These are phyloP conservation scores for Takifugu flavidus DNA, from an alignment of 2,113 vertebrate genomes.

Conservation along the genomic window DNA sequence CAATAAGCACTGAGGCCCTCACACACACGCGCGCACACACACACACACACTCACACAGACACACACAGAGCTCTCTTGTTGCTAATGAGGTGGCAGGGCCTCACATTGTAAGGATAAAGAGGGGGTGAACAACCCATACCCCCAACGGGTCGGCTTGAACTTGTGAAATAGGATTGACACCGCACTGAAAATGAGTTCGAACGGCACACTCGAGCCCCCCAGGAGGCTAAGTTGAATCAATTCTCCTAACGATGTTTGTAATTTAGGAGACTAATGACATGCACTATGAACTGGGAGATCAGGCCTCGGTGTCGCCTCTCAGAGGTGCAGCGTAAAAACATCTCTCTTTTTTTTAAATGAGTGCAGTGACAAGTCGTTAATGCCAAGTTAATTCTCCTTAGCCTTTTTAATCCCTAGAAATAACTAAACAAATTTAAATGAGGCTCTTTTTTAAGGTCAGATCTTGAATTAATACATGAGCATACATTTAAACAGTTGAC, in stretches of 20 bases:
- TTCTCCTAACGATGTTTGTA: conserved; percentile 75
- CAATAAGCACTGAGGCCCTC: conserved; percentile 20
- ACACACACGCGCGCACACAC: conserved; percentile 3
- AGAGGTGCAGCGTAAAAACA: conserved; percentile 18
- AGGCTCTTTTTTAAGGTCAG: no score
- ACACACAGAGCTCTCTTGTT: conserved; percentile 1
- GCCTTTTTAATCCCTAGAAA: no score
- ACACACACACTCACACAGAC: conserved; percentile 4
- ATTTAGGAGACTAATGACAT: conserved; percentile 74
- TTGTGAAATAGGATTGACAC: conserved; percentile 65
- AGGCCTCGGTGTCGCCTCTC: conserved; percentile 51
- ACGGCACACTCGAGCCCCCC: conserved; percentile 39
- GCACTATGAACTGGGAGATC: conserved; percentile 70
- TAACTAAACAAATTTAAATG: no score
- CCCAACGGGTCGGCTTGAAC: conserved; percentile 54
- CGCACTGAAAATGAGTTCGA: conserved; percentile 47
- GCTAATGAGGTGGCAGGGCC: conserved; percentile 47
- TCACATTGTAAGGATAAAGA: conserved; percentile 39
- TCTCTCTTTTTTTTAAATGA: no score
- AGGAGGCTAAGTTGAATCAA: conserved; percentile 70
- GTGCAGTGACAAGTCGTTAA: no score
- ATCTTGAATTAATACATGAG: no score
- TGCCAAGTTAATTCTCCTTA: no score
- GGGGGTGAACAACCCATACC: conserved; percentile 34
- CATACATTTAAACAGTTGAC: no score